Evolutionary conservation across 2,113 vertebrate species (phyloP), one percentile per base, ranked within the genome.

Genomic region (Mesocricetus auratus): DNA sequence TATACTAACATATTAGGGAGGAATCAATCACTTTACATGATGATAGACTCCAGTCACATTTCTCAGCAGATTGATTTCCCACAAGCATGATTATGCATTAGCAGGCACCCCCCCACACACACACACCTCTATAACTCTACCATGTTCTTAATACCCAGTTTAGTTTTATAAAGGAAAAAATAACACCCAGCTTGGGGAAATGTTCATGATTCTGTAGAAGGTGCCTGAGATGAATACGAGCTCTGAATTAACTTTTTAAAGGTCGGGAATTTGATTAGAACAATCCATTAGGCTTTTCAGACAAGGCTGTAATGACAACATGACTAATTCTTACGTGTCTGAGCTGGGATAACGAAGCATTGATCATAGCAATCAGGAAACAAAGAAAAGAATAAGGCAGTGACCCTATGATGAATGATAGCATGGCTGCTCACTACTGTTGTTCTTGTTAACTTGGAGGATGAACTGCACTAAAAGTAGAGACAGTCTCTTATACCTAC

Each of bases 401-500:
- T 7, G 42, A 66, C 36, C n/a, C n/a, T 21, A 66, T 36, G 17
- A 19, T 50, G 58, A 56, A 42, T 16, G 15, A 69, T 5, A 15
- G 4, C 24, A 10, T 3, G 47, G 24, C 56, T 42, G 94, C 47
- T 85, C 36, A 5, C 29, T 29, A 21, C 21, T 7, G 45, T 36
- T n/a, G 1, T 13, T 50, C 45, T 7, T 68, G 42, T 89, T 66
- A 77, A 66, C 74, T 79, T 73, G n/a, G 29, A 39, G 64, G 39
- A 66, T 53, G 68, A 81, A 29, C 19, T 19, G 0, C n/a, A 75
- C 89, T 31, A 42, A 83, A 50, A n/a, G 58, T 47, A 45, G 85
- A 69, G 89, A 98, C 47, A 15, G 86, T 24, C 47, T 94, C 91
- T 81, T 66, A 92, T 42, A 96, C 99, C 98, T 98, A 99, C 99